phyloP scores from a whole-genome alignment of 2,888 invertebrate genomes.

The Ennomos quercinarius region DNA sequence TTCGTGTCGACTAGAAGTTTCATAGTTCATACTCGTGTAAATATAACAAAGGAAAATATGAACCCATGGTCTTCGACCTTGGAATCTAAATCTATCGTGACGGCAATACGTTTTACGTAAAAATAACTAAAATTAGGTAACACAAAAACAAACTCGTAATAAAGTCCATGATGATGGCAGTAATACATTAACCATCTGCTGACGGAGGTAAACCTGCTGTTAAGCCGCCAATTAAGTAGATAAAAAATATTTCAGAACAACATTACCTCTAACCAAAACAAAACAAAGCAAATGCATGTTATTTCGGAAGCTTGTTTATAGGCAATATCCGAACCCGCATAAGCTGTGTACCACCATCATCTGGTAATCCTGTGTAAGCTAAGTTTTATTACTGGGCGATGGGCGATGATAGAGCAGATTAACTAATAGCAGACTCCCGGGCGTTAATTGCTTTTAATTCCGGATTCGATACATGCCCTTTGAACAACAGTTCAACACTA shows the following conservation, averaged over 20 bases:
- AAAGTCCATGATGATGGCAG: constrained; percentile 16
- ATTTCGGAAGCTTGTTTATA: constrained; percentile 44
- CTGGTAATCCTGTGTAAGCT: constrained; percentile 56
- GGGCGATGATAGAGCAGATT: constrained; percentile 62
- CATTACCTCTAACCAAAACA: constrained; percentile 31
- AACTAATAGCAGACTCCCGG: constrained; percentile 59
- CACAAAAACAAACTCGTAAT: constrained; percentile 15
- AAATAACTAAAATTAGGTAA: neutral
- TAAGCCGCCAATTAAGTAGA: constrained; percentile 24
- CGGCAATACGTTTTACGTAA: constrained; percentile 7
- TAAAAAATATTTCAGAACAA: constrained; percentile 32
- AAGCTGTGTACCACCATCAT: constrained; percentile 47
- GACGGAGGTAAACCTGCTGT: constrained; percentile 27
- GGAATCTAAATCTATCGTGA: constrained; percentile 13
- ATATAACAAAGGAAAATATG: constrained; percentile 21
- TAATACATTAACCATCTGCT: constrained; percentile 15
- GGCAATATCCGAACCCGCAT: constrained; percentile 59
- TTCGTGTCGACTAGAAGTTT: constrained; percentile 43
- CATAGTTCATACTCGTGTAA: constrained; percentile 16
- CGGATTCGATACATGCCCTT: constrained; percentile 42
- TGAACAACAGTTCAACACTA: constrained; percentile 40
- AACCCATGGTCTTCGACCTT: constrained; percentile 21
- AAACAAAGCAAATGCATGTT: constrained; percentile 41
- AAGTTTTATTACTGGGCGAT: constrained; percentile 61
- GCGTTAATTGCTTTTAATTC: constrained; percentile 65